phyloP scores from a whole-genome alignment of 1,140 invertebrate genomes.

The Tetraneura akinire region DNA sequence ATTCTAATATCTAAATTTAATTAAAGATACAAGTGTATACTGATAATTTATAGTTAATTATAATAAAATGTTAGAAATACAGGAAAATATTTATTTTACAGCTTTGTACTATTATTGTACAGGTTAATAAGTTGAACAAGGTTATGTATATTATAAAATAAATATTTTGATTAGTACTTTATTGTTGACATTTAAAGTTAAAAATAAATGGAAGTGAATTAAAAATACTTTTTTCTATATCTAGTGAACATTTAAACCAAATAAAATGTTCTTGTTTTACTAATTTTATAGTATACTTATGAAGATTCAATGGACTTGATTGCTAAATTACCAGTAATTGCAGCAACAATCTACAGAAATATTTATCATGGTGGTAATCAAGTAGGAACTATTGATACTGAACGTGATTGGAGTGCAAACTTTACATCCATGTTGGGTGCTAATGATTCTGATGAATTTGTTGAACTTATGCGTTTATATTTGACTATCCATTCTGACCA shows the following conservation, averaged over 20 bases:
- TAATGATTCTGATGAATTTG: constrained; percentile 75
- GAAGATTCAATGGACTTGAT: constrained; percentile 97
- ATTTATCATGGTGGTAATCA: constrained; percentile 81
- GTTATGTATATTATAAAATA: not conserved
- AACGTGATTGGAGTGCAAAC: constrained; percentile 93
- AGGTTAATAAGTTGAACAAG: not conserved
- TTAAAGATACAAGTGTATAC: too few species aligned
- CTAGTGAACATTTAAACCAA: too few species aligned
- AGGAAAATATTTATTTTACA: not conserved
- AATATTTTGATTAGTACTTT: too few species aligned
- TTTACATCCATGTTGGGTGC: constrained; percentile 92
- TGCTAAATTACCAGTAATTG: constrained; percentile 91
- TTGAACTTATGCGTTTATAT: constrained; percentile 92
- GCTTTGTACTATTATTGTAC: not conserved
- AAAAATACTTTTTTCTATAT: too few species aligned
- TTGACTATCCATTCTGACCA: constrained; percentile 95
- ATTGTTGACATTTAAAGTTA: too few species aligned
- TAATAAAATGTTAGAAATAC: too few species aligned
- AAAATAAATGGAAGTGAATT: too few species aligned
- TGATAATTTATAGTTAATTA: too few species aligned
- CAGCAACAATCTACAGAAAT: constrained; percentile 93
- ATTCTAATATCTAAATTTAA: too few species aligned
- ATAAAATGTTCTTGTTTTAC: not conserved
- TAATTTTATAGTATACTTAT: constrained; percentile 67
- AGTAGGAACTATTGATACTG: constrained; percentile 83